Conservation (phyloP, 1,140 invertebrate genomes). For the Tigriopus japonicus region DNA sequence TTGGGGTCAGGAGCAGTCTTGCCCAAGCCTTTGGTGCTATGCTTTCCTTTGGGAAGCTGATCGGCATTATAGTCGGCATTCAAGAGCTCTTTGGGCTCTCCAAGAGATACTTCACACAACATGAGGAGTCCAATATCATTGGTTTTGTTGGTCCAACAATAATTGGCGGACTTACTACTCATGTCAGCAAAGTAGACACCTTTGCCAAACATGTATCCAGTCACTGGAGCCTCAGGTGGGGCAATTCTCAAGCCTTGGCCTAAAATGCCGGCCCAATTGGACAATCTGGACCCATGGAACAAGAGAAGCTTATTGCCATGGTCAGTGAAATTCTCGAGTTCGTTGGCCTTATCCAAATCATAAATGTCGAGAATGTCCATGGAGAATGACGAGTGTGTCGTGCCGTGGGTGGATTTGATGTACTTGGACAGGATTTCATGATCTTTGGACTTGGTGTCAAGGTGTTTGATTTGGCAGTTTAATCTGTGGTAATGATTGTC, state of each 20-base stretch:
- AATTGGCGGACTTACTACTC: constrained; percentile 41
- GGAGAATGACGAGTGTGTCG: constrained; percentile 27
- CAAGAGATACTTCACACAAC: constrained; percentile 33
- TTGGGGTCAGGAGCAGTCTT: constrained; percentile 19
- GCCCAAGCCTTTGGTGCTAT: constrained; percentile 26
- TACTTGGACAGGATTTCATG: constrained; percentile 25
- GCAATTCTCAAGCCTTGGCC: constrained; percentile 39
- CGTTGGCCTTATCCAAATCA: constrained; percentile 20
- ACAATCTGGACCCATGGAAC: constrained; percentile 38
- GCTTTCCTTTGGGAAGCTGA: constrained; percentile 22
- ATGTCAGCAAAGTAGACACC: constrained; percentile 42
- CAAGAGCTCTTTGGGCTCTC: constrained; percentile 19
- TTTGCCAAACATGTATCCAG: constrained; percentile 36
- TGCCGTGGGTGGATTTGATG: constrained; percentile 26
- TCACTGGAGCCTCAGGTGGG: constrained; percentile 31
- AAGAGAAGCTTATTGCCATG: constrained; percentile 26
- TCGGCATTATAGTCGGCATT: constrained; percentile 22
- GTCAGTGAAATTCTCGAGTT: constrained; percentile 20
- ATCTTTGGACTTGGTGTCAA: constrained; percentile 22
- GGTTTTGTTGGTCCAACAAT: constrained; percentile 30
- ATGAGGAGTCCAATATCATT: constrained; percentile 32
- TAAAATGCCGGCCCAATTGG: constrained; percentile 38
- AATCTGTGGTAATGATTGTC: constrained; percentile 34
- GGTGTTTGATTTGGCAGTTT: constrained; percentile 19
- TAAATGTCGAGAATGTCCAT: constrained; percentile 26